phyloP scores from a whole-genome alignment of 2,888 invertebrate species.

The Lamellibrachia columna region DNA sequence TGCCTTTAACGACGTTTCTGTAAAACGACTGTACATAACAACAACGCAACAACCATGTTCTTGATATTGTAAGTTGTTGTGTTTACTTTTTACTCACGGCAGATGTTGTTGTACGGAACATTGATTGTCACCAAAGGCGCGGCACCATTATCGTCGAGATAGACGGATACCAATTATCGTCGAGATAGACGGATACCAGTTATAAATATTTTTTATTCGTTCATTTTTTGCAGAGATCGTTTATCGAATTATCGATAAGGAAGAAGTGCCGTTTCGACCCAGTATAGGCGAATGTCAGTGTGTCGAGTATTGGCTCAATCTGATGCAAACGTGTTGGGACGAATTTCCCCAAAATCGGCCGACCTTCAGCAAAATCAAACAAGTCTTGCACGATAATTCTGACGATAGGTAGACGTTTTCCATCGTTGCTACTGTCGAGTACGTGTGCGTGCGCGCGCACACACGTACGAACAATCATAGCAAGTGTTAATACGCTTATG shows the following conservation, averaged over 20 bases:
- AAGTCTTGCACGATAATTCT: background rate
- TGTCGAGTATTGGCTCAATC: background rate
- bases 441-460: background rate
- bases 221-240: background rate
- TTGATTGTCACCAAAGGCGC: too few relatives aligned
- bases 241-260: background rate
- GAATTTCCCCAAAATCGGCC: background rate
- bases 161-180: too few relatives aligned
- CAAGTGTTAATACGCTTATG: background rate
- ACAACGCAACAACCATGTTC: too few relatives aligned
- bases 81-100: too few relatives aligned
- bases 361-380: background rate
- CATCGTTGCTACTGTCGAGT: background rate
- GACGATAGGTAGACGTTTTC: background rate
- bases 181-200: too few relatives aligned
- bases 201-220: background rate
- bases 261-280: background rate
- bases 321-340: background rate
- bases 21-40: too few relatives aligned
- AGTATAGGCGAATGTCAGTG: background rate
- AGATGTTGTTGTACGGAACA: too few relatives aligned
- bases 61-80: too few relatives aligned
- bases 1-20: too few relatives aligned
- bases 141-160: too few relatives aligned
- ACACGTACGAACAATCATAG: background rate